phyloP scores from a whole-genome alignment of 1,140 invertebrate species.

The Drosophila repletoides region DNA sequence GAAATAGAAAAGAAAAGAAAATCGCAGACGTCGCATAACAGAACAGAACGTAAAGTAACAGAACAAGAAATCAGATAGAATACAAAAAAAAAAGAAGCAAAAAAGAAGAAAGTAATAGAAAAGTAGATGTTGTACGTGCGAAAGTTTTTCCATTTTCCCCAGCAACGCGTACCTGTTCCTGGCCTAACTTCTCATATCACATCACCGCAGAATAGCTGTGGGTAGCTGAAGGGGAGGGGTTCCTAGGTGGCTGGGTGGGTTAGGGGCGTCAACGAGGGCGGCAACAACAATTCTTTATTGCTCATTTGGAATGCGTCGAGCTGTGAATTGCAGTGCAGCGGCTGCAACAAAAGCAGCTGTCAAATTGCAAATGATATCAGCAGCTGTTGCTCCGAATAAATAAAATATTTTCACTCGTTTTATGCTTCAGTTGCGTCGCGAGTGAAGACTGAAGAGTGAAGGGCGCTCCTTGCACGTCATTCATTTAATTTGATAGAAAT shows the following conservation, averaged over 20 bases:
- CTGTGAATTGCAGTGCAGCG: constrained; percentile 20
- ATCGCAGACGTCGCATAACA: constrained; percentile 24
- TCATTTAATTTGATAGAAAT: neutral
- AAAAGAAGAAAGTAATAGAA: constrained; percentile 63
- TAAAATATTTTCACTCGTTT: neutral
- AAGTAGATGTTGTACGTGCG: constrained; percentile 73
- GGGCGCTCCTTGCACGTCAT: too few relatives aligned
- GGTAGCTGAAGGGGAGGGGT: constrained; percentile 10
- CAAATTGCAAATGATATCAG: constrained; percentile 44
- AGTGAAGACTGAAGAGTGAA: neutral
- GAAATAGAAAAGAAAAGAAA: neutral
- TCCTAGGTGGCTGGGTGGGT: constrained; percentile 9
- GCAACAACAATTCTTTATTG: constrained; percentile 50
- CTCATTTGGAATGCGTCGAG: constrained; percentile 56
- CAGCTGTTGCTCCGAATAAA: constrained; percentile 50
- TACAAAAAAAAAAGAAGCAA: constrained; percentile 19
- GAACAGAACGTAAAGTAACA: constrained; percentile 39
- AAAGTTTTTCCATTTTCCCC: constrained; percentile 78
- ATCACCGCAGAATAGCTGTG: constrained; percentile 11
- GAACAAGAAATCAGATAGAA: constrained; percentile 42
- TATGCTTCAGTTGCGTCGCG: neutral
- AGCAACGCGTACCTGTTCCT: constrained; percentile 17
- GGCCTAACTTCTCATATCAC: constrained; percentile 57
- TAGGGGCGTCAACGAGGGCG: neutral
- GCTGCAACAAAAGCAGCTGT: constrained; percentile 33